These are phyloP conservation scores for Diachasma alloeum DNA, from an alignment of 1,140 invertebrate species.

Conservation along the genomic window DNA sequence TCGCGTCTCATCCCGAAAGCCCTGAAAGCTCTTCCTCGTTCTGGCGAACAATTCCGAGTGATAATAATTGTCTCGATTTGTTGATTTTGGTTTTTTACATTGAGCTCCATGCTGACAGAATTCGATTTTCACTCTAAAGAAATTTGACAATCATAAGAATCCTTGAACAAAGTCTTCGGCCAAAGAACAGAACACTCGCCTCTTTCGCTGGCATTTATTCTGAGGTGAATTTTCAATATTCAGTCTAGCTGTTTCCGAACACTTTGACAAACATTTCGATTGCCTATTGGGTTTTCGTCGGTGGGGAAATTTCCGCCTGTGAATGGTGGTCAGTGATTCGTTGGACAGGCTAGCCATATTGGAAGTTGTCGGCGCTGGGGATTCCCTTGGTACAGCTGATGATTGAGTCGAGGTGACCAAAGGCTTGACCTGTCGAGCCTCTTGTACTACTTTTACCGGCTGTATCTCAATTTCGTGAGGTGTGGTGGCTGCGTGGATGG, in stretches of 20 bases:
- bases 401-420: not conserved
- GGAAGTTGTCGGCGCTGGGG: not conserved
- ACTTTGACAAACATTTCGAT: not conserved
- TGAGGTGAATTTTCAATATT: not conserved
- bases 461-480: too few species aligned
- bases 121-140: constrained; percentile 22
- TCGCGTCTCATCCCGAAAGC: not conserved
- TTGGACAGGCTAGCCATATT: not conserved
- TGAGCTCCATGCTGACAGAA: not conserved
- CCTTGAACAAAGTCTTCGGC: constrained; percentile 24
- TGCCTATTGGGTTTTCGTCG: not conserved
- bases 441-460: too few species aligned
- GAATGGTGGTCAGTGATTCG: not conserved
- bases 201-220: constrained; percentile 16
- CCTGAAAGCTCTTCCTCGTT: constrained; percentile 5
- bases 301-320: not conserved
- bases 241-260: not conserved
- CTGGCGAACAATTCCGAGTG: not conserved
- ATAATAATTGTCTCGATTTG: not conserved
- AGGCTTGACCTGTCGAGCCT: too few species aligned
- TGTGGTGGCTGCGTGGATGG: too few species aligned
- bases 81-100: not conserved
- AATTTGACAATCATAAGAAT: constrained; percentile 14
- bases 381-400: not conserved
- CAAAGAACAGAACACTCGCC: constrained; percentile 21